Percentiles rank a stretch among this genome's conserved stretches.
Evolutionary conservation across 2,797 vertebrate species (phyloP).

Genomic region (Silurus aristotelis): DNA sequence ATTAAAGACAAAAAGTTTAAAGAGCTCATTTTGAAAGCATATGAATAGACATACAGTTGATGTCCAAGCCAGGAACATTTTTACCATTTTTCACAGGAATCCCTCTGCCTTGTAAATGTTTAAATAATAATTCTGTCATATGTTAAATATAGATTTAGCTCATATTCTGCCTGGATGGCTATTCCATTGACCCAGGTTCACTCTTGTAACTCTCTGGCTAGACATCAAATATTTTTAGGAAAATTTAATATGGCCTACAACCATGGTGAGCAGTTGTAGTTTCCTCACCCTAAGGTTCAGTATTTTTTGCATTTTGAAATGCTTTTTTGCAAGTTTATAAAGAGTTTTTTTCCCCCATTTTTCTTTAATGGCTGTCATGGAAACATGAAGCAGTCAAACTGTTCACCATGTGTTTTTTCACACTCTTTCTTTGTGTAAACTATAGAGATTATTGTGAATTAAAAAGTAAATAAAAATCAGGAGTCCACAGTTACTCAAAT

Average conservation of each 20-base stretch:
- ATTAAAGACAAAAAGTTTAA: conserved; percentile 13
- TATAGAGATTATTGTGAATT: not conserved
- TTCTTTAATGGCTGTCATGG: not conserved
- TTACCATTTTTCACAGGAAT: not conserved
- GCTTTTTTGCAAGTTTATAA: not conserved
- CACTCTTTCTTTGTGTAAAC: not conserved
- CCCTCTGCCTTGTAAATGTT: not conserved
- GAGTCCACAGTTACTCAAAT: not conserved
- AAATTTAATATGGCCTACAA: not conserved
- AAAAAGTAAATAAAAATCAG: not conserved
- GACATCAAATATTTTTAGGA: not conserved
- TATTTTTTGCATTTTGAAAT: not conserved
- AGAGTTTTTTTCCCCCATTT: not conserved
- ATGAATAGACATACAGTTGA: not conserved
- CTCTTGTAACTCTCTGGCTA: not conserved
- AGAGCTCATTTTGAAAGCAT: not conserved
- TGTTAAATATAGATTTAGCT: conserved; percentile 7
- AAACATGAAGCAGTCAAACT: not conserved
- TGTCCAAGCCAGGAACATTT: conserved; percentile 3
- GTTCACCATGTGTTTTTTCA: not conserved
- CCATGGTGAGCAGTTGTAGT: not conserved
- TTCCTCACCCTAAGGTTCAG: not conserved
- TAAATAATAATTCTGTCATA: conserved; percentile 1
- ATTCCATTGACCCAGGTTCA: not conserved
- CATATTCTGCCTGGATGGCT: not conserved